phyloP scores from a whole-genome alignment of 1,140 invertebrate species.

The Coenobita brevimanus region DNA sequence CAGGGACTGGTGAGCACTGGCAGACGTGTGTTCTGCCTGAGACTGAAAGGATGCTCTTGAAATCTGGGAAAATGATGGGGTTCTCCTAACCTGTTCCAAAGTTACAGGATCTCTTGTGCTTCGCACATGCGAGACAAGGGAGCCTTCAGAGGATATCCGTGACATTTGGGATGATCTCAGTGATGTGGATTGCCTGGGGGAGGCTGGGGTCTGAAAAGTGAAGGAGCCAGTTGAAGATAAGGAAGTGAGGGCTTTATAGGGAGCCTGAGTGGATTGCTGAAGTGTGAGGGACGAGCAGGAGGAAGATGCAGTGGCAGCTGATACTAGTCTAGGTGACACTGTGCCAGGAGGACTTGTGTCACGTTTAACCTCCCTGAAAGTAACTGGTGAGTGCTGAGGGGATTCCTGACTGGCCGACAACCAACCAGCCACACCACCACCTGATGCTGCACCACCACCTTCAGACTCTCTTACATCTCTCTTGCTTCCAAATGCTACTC shows the following conservation, averaged over 20 bases:
- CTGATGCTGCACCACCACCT: too few relatives aligned
- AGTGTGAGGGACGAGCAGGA: background rate
- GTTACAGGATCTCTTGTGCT: too few relatives aligned
- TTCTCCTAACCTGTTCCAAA: too few relatives aligned
- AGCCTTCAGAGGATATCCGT: background rate
- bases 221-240: background rate
- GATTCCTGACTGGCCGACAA: constrained; percentile 41
- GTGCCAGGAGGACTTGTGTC: constrained; percentile 3
- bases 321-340: background rate
- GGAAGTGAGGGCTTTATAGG: background rate
- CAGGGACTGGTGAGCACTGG: too few relatives aligned
- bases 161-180: background rate
- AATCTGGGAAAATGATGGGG: too few relatives aligned
- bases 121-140: too few relatives aligned
- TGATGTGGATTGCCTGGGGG: too few relatives aligned
- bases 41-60: too few relatives aligned
- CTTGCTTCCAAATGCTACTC: constrained; percentile 52
- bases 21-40: too few relatives aligned
- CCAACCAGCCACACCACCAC: background rate
- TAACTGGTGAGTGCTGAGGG: constrained; percentile 23
- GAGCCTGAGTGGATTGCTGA: too few relatives aligned
- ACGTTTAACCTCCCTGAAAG: constrained; percentile 16
- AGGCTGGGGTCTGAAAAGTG: background rate
- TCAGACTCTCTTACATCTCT: too few relatives aligned
- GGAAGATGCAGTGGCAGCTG: background rate